Evolutionary conservation across 2,888 invertebrate genomes (phyloP).

Genomic region (Myathropa florea): DNA sequence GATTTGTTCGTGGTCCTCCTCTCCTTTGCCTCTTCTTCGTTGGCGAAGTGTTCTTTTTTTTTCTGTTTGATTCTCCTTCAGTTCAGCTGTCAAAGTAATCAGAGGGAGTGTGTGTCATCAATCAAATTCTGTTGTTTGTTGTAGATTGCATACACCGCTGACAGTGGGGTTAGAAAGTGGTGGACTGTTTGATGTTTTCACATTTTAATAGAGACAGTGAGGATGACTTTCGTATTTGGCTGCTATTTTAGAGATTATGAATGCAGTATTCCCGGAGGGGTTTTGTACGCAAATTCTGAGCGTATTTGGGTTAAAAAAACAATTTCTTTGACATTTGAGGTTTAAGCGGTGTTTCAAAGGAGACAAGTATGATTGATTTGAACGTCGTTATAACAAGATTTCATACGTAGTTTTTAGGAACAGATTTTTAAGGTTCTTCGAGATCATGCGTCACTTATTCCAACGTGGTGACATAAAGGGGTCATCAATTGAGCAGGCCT

Average conservation of each 20-base stretch:
- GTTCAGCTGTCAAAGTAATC: slow-evolving; percentile 58
- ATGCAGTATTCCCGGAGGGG: neutral
- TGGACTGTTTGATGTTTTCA: neutral
- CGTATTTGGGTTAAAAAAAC: neutral
- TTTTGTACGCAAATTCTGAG: neutral
- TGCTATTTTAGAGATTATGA: neutral
- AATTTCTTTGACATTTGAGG: too few species aligned
- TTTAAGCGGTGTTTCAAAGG: neutral
- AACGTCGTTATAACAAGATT: too few species aligned
- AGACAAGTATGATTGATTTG: neutral
- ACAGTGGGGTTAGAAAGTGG: slow-evolving; percentile 35
- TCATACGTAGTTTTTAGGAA: too few species aligned
- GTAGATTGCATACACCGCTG: slow-evolving; percentile 22
- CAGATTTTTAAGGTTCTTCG: too few species aligned
- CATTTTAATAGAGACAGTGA: neutral
- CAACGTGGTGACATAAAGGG: too few species aligned
- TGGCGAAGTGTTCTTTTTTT: neutral
- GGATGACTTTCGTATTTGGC: neutral
- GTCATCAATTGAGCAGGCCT: too few species aligned
- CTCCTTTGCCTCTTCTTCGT: neutral
- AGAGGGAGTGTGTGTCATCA: slow-evolving; percentile 65
- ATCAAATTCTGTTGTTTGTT: slow-evolving; percentile 52
- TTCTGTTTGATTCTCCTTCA: slow-evolving; percentile 7
- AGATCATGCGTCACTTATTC: too few species aligned
- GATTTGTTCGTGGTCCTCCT: neutral